These are phyloP conservation scores for Lampris incognitus DNA, from an alignment of 2,113 vertebrate species.

Conservation along the genomic window DNA sequence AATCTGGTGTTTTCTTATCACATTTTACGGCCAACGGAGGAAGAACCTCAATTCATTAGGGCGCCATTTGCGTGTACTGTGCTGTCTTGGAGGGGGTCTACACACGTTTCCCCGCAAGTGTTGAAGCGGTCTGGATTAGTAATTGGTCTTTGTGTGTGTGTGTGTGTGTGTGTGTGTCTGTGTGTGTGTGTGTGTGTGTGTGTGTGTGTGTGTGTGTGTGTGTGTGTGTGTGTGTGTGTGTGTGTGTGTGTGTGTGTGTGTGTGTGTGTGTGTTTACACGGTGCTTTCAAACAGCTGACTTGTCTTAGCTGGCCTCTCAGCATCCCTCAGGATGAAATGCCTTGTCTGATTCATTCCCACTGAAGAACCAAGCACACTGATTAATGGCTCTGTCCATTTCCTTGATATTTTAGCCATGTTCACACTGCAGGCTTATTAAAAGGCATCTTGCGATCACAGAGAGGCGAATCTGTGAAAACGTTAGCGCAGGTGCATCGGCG, in stretches of 20 bases:
- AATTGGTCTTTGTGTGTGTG: constrained; percentile 37
- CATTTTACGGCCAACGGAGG: constrained; percentile 18
- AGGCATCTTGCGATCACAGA: not conserved
- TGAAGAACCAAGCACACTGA: constrained; percentile 25
- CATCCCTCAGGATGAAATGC: constrained; percentile 35
- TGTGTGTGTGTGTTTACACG: not conserved
- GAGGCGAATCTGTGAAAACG: not conserved
- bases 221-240: constrained; percentile 13
- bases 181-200: constrained; percentile 11
- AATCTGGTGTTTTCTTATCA: constrained; percentile 54
- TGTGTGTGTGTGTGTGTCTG: constrained; percentile 18
- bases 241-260: constrained; percentile 13
- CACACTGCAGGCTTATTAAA: not conserved
- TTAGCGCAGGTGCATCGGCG: too few relatives aligned
- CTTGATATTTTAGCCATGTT: constrained; percentile 28
- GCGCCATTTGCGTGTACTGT: constrained; percentile 30
- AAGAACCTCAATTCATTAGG: constrained; percentile 50
- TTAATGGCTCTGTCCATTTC: constrained; percentile 14
- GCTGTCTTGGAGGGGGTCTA: constrained; percentile 43
- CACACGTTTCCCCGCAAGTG: constrained; percentile 46
- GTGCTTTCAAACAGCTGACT: constrained; percentile 38
- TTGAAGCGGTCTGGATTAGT: constrained; percentile 59
- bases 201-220: constrained; percentile 13
- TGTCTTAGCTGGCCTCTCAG: constrained; percentile 12
- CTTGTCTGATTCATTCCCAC: constrained; percentile 36